A percentile compares a stretch with the other conserved stretches of the same genome.
Evolutionary conservation across 2,888 invertebrate genomes (phyloP).

Genomic region (Heliconius aoede): DNA sequence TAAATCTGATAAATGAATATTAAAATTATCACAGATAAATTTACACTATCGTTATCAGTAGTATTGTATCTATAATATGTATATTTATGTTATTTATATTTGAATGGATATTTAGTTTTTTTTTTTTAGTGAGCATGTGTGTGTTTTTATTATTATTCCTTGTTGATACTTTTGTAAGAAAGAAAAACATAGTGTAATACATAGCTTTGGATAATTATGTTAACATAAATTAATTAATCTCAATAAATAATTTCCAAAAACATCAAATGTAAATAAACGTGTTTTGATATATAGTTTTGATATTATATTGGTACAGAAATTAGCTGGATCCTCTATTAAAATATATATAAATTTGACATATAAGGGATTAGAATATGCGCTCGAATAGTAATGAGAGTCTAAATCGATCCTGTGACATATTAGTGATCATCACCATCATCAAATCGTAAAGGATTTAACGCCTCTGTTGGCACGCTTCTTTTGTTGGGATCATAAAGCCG

Average conservation of each 20-base stretch:
- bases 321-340: not conserved
- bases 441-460: slow-evolving; percentile 84
- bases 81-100: slow-evolving; percentile 53
- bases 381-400: slow-evolving; percentile 48
- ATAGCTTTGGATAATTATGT: not conserved
- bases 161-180: slow-evolving; percentile 4
- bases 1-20: slow-evolving; percentile 51
- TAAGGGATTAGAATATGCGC: slow-evolving; percentile 42
- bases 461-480: slow-evolving; percentile 83
- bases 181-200: not conserved
- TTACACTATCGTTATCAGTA: slow-evolving; percentile 68
- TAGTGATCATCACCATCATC: slow-evolving; percentile 77
- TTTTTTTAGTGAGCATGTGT: slow-evolving; percentile 74
- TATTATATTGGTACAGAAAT: not conserved
- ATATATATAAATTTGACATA: slow-evolving; percentile 22
- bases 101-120: slow-evolving; percentile 74
- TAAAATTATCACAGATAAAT: slow-evolving; percentile 79
- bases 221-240: too few species aligned
- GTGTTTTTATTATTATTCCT: slow-evolving; percentile 51
- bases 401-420: slow-evolving; percentile 76
- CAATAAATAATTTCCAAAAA: too few species aligned
- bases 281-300: not conserved
- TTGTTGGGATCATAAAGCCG: slow-evolving; percentile 81
- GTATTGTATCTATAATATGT: slow-evolving; percentile 50
- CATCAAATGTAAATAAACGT: not conserved